Base-by-base conservation (phyloP, 2,888 invertebrate species). In the Hirtodrosophila cameraria region DNA sequence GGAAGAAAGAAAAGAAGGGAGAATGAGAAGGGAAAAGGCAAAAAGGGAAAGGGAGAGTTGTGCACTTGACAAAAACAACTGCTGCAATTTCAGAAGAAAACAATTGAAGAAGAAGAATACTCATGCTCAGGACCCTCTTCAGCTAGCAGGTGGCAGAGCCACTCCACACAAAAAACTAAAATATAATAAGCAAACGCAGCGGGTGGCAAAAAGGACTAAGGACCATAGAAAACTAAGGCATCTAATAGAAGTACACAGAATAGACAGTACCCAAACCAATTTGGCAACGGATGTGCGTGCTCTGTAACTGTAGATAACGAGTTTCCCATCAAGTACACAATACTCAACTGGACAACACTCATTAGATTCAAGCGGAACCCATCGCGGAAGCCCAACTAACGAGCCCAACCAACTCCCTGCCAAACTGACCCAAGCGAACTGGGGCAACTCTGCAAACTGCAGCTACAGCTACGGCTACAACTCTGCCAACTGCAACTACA, bases 171-270 rank as follows among this genome's bases (percentile, higher is more conserved):
- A 39, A 28, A 41, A 52, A 53, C 39, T 11, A 45, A 41, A 55
- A 33, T 61, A 72, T 72, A 83, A 80, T 71, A 66, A 83, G 76
- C 59, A 75, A 55, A 39, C 43, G 12, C 53, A 65, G 77, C 73
- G 62, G 73, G 72, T 20, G 72, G 54, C 7, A 18, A 20, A 30
- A 18, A 28, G 38, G 31, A 25, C 11, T 1, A 8, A 9, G 7
- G 13, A 39, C 11, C 13, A 6, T 23, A 6, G 23, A 8, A 8
- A 28, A 12, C 25, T 2, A 13, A 36, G 28, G n/a, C 18, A 25
- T 39, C 27, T 11, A 28, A 52, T n/a, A 20, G 3, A 23, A 23
- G 25, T 13, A 36, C 23, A n/a, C 28, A 12, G 42, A 50, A 52
- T n/a, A n/a, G n/a, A n/a, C n/a, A n/a, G n/a, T n/a, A n/a, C n/a